Base-by-base conservation (phyloP, 2,888 invertebrate genomes). In the Melipona beecheii region DNA sequence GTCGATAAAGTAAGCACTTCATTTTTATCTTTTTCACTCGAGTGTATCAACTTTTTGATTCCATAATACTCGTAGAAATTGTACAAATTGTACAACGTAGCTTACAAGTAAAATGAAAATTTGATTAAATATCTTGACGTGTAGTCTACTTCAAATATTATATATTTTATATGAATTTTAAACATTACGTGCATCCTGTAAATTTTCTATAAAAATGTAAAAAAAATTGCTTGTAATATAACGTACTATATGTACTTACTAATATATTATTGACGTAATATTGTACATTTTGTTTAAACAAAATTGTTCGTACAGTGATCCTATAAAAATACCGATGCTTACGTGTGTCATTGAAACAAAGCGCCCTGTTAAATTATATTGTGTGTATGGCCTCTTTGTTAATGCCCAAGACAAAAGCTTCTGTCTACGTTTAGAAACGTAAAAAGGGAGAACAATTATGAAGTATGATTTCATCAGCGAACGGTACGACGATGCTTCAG, bases 1-100 rank as follows among this genome's bases (percentile, higher is more conserved):
- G 96, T 97, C 27, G 90, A 90, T 68, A 90, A 90, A 77, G 90
- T 90, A 78, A 50, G 64, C 24, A 19, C 15, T 52, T 36, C 2
- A 17, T 56, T 52, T 27, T 15, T 49, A 2, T 0, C 1, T 21
- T 13, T 21, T 43, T 4, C 49, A 2, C 36, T 62, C 31, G 6
- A 19, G 2, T 15, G 11, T 19, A 19, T 19, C 27, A 50, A 50
- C 4, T 27, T 31, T 11, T 73, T n/a, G 17, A n/a, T 50, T 19
- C n/a, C 31, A 9, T 21, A 27, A 27, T 21, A 56, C 21, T 50
- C 21, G 2, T 50, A 27, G 27, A 27, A 27, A 50, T 24, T 31
- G 74, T 31, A 27, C 43, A 9, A 9, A 4, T 17, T 21, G 17
- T 50, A 62, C 31, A 15, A 50, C 50, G 50, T 17, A 43, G 43